Evolutionary conservation across 2,113 vertebrate species (phyloP).

Genomic region (Plecturocebus donacophilus): DNA sequence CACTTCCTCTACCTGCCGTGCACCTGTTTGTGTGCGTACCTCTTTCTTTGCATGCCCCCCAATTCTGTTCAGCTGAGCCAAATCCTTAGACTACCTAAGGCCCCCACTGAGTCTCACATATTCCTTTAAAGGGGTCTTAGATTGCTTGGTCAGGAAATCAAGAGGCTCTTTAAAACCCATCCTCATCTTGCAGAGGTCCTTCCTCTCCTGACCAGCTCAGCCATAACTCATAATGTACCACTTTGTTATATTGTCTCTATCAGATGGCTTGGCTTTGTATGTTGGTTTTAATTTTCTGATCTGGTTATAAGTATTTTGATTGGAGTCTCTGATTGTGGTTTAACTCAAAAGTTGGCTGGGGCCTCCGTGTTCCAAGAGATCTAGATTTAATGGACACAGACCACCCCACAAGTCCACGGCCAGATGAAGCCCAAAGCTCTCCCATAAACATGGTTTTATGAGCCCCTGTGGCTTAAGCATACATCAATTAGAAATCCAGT

Average conservation of each 20-base stretch:
- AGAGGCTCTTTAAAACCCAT: background rate
- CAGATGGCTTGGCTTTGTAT: background rate
- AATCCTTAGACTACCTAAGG: background rate
- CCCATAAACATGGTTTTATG: background rate
- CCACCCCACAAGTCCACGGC: background rate
- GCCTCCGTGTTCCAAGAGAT: background rate
- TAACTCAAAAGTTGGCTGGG: background rate
- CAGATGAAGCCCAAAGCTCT: background rate
- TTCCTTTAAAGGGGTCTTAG: background rate
- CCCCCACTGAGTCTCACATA: background rate
- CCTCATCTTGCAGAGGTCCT: background rate
- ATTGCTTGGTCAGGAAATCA: background rate
- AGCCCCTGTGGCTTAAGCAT: background rate
- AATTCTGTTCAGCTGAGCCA: background rate
- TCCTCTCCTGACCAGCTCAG: background rate
- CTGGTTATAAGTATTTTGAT: background rate
- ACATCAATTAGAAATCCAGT: background rate
- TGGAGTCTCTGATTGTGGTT: background rate
- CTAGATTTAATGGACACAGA: background rate
- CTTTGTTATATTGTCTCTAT: background rate
- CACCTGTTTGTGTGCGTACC: no score
- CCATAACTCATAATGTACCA: background rate
- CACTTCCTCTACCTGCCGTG: rapidly evolving
- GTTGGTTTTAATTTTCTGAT: background rate
- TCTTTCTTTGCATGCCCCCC: background rate